Percentiles rank a stretch among this genome's conserved stretches.
Evolutionary conservation across 2,113 vertebrate genomes (phyloP).

Genomic region (Tamias sibiricus): DNA sequence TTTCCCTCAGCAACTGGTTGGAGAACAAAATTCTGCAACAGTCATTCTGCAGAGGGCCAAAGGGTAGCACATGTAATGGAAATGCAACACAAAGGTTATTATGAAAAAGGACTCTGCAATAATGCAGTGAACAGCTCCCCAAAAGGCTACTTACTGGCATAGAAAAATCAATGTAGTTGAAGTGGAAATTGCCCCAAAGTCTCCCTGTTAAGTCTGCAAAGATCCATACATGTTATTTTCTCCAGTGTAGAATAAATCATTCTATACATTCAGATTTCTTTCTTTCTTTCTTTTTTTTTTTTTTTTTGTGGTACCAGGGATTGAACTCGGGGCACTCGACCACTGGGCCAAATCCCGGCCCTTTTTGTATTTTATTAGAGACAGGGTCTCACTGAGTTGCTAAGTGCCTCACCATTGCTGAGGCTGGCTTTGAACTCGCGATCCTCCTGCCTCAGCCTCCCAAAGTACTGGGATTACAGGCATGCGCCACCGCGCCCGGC

Average conservation of each 20-base stretch:
- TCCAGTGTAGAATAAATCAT: neutral
- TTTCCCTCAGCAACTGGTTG: neutral
- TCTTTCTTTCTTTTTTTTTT: too few relatives aligned
- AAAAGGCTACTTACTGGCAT: neutral
- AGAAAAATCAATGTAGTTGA: neutral
- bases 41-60: neutral
- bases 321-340: too few relatives aligned
- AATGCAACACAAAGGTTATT: slow-evolving; percentile 52
- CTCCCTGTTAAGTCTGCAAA: neutral
- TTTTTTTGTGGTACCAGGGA: too few relatives aligned
- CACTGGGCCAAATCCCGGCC: too few relatives aligned
- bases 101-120: neutral
- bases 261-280: too few relatives aligned
- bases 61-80: slow-evolving; percentile 1
- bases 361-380: too few relatives aligned
- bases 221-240: neutral
- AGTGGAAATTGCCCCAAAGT: neutral
- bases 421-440: too few relatives aligned
- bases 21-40: slow-evolving; percentile 47
- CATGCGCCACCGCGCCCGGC: too few relatives aligned
- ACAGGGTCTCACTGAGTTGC: too few relatives aligned
- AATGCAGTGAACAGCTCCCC: neutral
- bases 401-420: too few relatives aligned
- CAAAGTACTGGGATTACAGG: too few relatives aligned
- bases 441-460: too few relatives aligned